Evolutionary conservation across 1,140 invertebrate species (phyloP).

Genomic region (Hyposmocoma kahamanoa): DNA sequence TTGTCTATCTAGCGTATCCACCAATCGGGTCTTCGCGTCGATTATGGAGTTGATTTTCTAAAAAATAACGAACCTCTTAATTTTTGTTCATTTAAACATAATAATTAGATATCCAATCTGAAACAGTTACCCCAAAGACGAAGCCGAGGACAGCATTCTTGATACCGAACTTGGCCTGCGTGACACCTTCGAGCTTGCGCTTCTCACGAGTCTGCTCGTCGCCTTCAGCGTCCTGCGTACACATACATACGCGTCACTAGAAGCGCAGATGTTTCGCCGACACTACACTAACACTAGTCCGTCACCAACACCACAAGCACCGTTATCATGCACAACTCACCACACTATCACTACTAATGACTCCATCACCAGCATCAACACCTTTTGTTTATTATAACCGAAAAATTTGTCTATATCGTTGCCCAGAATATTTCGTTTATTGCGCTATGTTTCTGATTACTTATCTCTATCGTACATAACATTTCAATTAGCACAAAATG

Average conservation of each 20-base stretch:
- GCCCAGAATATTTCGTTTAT: too few species aligned
- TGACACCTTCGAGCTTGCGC: constrained; percentile 79
- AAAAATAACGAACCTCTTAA: constrained; percentile 24
- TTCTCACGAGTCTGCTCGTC: constrained; percentile 76
- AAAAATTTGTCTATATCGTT: too few species aligned
- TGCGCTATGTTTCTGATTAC: too few species aligned
- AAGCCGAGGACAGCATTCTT: constrained; percentile 85
- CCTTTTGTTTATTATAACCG: too few species aligned
- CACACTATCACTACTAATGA: constrained; percentile 16
- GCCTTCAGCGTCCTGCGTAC: constrained; percentile 51
- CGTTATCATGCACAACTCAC: constrained; percentile 17
- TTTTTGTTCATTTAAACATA: neutral
- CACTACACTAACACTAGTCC: constrained; percentile 8
- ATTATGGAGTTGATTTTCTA: constrained; percentile 86
- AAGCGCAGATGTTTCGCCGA: constrained; percentile 8
- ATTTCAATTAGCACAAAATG: too few species aligned
- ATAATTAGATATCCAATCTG: neutral
- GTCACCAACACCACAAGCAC: constrained; percentile 4
- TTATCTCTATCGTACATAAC: too few species aligned
- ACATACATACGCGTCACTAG: constrained; percentile 25
- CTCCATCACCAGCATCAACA: neutral
- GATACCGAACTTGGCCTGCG: constrained; percentile 79
- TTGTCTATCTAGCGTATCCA: constrained; percentile 78
- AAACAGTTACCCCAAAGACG: constrained; percentile 83
- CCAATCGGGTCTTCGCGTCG: constrained; percentile 82